Percentiles rank a stretch among this genome's conserved stretches.
Conservation (phyloP, 2,888 invertebrate species). For the Dasypolia templi region DNA sequence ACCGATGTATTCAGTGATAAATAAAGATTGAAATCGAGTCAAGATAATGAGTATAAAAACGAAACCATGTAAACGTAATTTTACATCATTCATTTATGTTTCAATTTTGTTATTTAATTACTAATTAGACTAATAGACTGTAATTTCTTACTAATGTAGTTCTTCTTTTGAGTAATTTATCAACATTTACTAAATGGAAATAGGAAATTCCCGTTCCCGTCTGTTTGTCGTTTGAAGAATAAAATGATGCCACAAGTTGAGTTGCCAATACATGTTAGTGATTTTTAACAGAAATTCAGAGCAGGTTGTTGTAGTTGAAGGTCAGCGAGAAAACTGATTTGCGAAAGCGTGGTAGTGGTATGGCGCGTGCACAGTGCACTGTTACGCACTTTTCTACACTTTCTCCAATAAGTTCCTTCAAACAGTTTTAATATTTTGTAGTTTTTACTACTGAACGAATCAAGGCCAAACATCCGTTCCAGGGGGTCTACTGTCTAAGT, state of each 20-base stretch:
- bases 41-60: neutral
- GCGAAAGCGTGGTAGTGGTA: neutral
- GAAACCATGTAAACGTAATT: neutral
- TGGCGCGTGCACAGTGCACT: neutral
- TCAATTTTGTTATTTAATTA: neutral
- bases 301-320: neutral
- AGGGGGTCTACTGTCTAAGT: neutral
- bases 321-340: neutral
- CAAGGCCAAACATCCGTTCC: neutral
- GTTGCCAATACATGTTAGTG: no score
- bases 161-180: neutral
- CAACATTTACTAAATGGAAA: neutral
- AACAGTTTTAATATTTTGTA: no score
- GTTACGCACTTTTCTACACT: neutral
- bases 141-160: neutral
- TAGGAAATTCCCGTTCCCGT: neutral
- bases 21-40: neutral
- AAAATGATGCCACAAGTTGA: neutral
- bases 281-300: neutral
- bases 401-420: neutral
- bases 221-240: neutral
- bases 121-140: neutral
- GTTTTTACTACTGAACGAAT: neutral
- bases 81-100: neutral
- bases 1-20: constrained; percentile 7